Base-by-base conservation (phyloP, 2,113 vertebrate species). In the Charina bottae region DNA sequence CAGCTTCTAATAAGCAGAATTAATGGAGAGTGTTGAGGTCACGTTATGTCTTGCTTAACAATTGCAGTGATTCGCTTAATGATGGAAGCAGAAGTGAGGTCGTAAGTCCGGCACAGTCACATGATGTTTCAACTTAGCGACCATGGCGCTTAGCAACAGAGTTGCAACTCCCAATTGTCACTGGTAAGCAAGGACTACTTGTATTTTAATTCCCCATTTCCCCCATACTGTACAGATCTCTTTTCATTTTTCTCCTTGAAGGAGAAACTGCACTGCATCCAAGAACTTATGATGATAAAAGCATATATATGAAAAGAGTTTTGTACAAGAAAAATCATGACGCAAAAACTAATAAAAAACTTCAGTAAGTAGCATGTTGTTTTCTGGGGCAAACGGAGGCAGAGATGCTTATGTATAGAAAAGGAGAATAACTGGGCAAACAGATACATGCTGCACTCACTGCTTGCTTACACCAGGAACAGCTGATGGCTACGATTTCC, bases 401-500 rank as follows among this genome's bases (percentile, higher is more conserved):
- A 92, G 54, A 84, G 19, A n/a, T 37, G n/a, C 49, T 33, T 26
- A 28, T 37, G 49, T 55, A 1, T 26, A 19, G n/a, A 85, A 85
- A 46, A 12, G 4, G 46, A 89, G 28, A 53, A 24, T 15, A 89
- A 26, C 28, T 62, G 94, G 88, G 85, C 0, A 1, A 78, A 90
- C 49, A 55, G 0, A 1, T 9, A 49, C 26, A 3, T 68, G 84
- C 17, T 72, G 89, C 93, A 98, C 99, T 98, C 95, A 99, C 99
- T 13, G 99, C 99, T 96, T 99, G 98, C 96, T 99, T 99, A 97
- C 99, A 99, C 99, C 99, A 99, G 21, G 99, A 99, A 95, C 99
- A 99, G 97, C 99, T 99, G 98, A 99, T 99, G 95, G 99, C 99
- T 84, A 99, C 98, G 0, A 99, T 99, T 97, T 99, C 99, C 97